Base-by-base conservation (phyloP, 2,797 vertebrate species). In the Malurus splendens region DNA sequence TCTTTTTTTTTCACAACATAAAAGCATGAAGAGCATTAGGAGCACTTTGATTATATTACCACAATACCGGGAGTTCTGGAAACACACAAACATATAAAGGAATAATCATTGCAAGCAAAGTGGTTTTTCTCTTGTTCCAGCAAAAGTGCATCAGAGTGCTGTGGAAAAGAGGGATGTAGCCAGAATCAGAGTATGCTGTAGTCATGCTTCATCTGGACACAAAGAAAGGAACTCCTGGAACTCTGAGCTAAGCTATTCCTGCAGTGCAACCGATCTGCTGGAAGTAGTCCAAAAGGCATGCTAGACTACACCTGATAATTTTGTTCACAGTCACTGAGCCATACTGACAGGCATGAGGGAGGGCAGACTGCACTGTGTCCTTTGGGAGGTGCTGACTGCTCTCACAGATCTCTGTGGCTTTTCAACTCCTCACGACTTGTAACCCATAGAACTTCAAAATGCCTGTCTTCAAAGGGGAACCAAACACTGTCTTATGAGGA, bases 311-410 rank as follows among this genome's bases (percentile, higher is more conserved):
- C 38, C 51, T 75, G 73, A 81, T 90, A 61, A 51, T 85, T 83
- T 38, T 78, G 50, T 74, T 81, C 28, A 25, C 52, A 87, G 60
- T 12, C 45, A 85, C 75, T 45, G n/a, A 89, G 45, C n/a, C 41
- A 11, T 50, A 44, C 28, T 39, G 79, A 84, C 64, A 85, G 36
- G 24, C 17, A 32, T 15, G 64, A 73, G 33, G 23, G 60, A 70
- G 13, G 90, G 22, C 36, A 80, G 55, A 48, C 4, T 3, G 52
- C 22, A 18, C 14, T 23, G 1, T 12, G 41, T 42, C 55, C 30
- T 57, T 33, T 25, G 71, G 54, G 65, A 87, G 8, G 30, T 10
- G 25, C n/a, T 38, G 52, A 32, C 55, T n/a, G 28, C 20, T 82
- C 48, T 52, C 67, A 57, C 51, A 72, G 32, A 59, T 33, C 28